Evolutionary conservation across 1,140 invertebrate species (phyloP), one percentile per base, ranked within the genome.

Genomic region (Brachionus sp.): DNA sequence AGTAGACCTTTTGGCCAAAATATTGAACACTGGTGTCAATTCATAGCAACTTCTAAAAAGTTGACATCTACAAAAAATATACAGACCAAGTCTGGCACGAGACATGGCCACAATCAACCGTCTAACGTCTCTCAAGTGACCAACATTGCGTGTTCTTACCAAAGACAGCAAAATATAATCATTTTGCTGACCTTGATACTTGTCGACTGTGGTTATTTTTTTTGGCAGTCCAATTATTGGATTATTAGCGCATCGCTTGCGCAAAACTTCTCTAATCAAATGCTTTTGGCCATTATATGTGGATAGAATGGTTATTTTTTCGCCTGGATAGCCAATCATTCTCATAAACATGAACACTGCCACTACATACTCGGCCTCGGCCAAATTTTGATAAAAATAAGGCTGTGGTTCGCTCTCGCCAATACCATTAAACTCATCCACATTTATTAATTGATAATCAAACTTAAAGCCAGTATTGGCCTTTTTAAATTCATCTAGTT

Each of bases 281-380:
- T 98, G 95, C 88, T 98, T 98, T 89, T 99, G 98, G 7, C 98
- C 98, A 90, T 99, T 99, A 88, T 99, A 99, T 0, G 98, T 99
- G 0, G 97, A 98, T n/a, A 99, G 88, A 85, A 99, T 98, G 13
- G 97, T 97, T 84, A 99, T 98, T 89, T 96, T 96, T 77, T 96
- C 93, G 0, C 96, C 95, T 0, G 97, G 96, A 91, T 98, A 99
- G 0, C 97, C 97, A 33, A 98, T 89, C 3, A 99, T 90, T 80
- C 98, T 90, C 97, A 99, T 99, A 87, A 96, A 99, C 95, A 98
- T 99, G 87, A 95, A 99, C 0, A 96, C 92, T 0, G 95, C 96
- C 0, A 98, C 96, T 84, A 96, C 93, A 88, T 97, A 99, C 87
- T 99, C 98, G 0, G 98, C 98, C 90, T 99, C 98, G 0, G 95